A percentile compares a stretch with the other conserved stretches of the same genome.
These are phyloP conservation scores for Spicauda simplicius DNA, from an alignment of 2,888 invertebrate species.

Conservation along the genomic window DNA sequence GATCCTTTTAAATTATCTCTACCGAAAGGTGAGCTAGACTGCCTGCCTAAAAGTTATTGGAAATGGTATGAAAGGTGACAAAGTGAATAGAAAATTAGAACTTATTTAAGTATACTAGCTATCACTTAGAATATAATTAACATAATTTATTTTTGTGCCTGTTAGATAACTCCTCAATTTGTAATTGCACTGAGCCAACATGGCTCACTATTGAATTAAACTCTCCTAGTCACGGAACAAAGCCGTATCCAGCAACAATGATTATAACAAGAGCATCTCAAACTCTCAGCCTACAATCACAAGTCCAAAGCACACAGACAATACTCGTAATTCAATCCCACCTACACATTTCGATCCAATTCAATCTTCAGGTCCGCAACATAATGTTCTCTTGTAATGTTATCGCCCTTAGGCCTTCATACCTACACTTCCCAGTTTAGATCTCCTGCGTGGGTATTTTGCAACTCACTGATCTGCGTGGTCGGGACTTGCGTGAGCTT, in stretches of 20 bases:
- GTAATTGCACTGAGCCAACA: too few relatives aligned
- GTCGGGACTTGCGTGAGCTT: neutral
- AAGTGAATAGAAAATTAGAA: neutral
- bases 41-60: neutral
- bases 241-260: too few relatives aligned
- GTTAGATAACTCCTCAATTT: too few relatives aligned
- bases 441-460: neutral
- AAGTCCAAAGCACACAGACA: too few relatives aligned
- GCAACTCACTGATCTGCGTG: neutral
- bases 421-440: neutral
- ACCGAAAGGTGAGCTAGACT: neutral
- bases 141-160: too few relatives aligned
- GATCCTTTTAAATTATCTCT: constrained; percentile 15
- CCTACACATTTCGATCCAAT: too few relatives aligned
- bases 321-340: too few relatives aligned
- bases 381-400: neutral
- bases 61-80: neutral
- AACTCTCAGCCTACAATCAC: too few relatives aligned
- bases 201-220: too few relatives aligned
- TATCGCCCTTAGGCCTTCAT: neutral
- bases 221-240: too few relatives aligned
- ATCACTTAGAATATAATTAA: neutral
- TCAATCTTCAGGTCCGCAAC: too few relatives aligned
- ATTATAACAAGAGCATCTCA: too few relatives aligned
- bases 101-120: neutral